Conservation (phyloP, 1,140 invertebrate species). For the Nephotettix cincticeps region DNA sequence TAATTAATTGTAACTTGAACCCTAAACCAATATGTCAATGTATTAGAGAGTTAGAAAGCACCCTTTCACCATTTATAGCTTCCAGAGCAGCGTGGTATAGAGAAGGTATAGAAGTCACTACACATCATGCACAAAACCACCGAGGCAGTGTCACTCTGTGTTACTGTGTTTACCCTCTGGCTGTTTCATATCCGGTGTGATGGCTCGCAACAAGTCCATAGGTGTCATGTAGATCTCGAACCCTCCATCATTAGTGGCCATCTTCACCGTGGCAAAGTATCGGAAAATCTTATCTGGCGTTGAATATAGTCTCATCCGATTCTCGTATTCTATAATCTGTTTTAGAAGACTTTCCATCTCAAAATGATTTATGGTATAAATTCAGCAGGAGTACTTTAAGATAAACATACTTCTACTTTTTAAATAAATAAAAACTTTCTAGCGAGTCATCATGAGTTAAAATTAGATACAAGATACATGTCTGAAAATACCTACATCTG, state of each 20-base stretch:
- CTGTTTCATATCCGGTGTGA: constrained; percentile 95
- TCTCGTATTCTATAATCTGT: constrained; percentile 98
- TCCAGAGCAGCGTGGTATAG: not conserved
- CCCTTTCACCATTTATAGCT: not conserved
- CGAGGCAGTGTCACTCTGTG: too few relatives aligned
- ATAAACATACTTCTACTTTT: too few relatives aligned
- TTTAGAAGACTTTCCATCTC: constrained; percentile 37
- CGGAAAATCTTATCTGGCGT: constrained; percentile 99
- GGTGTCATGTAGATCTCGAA: constrained; percentile 94
- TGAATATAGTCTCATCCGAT: constrained; percentile 91
- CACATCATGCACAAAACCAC: constrained; percentile 5
- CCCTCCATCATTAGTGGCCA: constrained; percentile 66
- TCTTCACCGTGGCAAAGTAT: constrained; percentile 97
- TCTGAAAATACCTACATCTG: too few relatives aligned
- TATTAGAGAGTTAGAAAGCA: not conserved
- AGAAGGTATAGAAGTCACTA: not conserved
- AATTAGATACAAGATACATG: too few relatives aligned
- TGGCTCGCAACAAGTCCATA: constrained; percentile 94
- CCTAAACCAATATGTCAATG: too few relatives aligned
- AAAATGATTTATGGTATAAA: too few relatives aligned
- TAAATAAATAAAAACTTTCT: too few relatives aligned
- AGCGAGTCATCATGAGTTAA: too few relatives aligned
- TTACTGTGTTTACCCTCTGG: constrained; percentile 81
- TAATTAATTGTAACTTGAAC: not conserved
- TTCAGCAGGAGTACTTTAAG: too few relatives aligned